Conservation (phyloP, 2,797 vertebrate genomes). For the Rhadinocentrus ornatus region DNA sequence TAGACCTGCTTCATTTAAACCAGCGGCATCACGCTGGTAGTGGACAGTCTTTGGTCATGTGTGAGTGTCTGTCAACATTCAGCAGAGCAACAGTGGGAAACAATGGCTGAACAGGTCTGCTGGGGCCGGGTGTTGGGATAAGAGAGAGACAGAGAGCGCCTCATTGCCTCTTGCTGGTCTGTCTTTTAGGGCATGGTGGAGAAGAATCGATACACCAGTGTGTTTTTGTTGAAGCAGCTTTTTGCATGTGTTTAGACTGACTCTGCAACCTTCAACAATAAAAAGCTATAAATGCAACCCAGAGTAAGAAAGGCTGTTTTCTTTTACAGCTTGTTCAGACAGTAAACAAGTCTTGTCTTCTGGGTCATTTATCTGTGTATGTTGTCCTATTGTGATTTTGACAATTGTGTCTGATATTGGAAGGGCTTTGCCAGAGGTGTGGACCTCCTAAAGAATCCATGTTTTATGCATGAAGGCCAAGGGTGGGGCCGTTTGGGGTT, state of each 20-base stretch:
- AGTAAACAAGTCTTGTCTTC: constrained; percentile 35
- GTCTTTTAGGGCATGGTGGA: constrained; percentile 16
- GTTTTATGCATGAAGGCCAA: constrained; percentile 88
- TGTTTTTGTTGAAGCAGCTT: constrained; percentile 47
- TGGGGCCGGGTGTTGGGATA: constrained; percentile 39
- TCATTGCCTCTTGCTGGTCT: constrained; percentile 31
- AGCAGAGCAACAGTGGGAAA: constrained; percentile 61
- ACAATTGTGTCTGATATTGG: constrained; percentile 52
- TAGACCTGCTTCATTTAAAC: constrained; percentile 79
- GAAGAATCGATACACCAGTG: constrained; percentile 32
- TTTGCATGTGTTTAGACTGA: constrained; percentile 48
- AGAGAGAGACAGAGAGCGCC: constrained; percentile 42
- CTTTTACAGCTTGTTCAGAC: constrained; percentile 28
- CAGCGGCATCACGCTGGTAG: constrained; percentile 60
- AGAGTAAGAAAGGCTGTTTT: constrained; percentile 36
- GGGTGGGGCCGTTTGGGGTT: constrained; percentile 80
- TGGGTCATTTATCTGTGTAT: constrained; percentile 44
- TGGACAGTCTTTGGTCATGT: constrained; percentile 76
- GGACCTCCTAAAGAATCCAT: constrained; percentile 73
- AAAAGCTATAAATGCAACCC: constrained; percentile 11
- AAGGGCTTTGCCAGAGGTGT: constrained; percentile 58
- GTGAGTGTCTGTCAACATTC: constrained; percentile 71
- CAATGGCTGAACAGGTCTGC: constrained; percentile 53
- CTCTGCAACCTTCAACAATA: constrained; percentile 36
- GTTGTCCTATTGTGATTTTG: constrained; percentile 53